Conservation (phyloP, 53 echinoderm and acorn worm genomes). For the Holothuria scabra region DNA sequence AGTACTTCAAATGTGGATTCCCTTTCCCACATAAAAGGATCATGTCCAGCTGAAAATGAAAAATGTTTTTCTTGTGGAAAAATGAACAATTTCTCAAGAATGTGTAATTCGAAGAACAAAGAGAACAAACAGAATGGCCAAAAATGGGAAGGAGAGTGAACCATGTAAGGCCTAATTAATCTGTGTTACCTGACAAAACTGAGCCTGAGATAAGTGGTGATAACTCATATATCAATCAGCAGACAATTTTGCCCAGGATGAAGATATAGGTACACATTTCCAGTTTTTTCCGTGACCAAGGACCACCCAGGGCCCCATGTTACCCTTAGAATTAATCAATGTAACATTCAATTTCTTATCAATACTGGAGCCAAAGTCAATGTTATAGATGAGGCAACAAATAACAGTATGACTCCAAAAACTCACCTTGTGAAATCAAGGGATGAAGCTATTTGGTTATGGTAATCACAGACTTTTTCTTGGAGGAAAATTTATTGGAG, state of each 20-base stretch:
- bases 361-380: background rate
- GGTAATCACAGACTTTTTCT: background rate
- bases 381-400: background rate
- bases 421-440: background rate
- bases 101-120: no score
- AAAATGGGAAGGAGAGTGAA: no score
- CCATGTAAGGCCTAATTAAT: no score
- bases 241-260: constrained; percentile 3
- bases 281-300: background rate
- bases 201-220: no score
- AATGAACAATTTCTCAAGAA: no score
- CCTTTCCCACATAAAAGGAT: no score
- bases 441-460: background rate
- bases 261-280: background rate
- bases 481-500: background rate
- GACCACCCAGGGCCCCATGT: background rate
- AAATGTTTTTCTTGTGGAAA: background rate
- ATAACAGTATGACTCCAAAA: constrained; percentile 4
- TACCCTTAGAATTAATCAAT: background rate
- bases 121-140: no score
- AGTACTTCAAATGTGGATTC: no score
- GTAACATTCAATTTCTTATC: background rate
- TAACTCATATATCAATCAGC: no score
- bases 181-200: no score
- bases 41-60: constrained; percentile 24